phyloP scores from a whole-genome alignment of 2,113 vertebrate species.

The Leptocoma aspasia region DNA sequence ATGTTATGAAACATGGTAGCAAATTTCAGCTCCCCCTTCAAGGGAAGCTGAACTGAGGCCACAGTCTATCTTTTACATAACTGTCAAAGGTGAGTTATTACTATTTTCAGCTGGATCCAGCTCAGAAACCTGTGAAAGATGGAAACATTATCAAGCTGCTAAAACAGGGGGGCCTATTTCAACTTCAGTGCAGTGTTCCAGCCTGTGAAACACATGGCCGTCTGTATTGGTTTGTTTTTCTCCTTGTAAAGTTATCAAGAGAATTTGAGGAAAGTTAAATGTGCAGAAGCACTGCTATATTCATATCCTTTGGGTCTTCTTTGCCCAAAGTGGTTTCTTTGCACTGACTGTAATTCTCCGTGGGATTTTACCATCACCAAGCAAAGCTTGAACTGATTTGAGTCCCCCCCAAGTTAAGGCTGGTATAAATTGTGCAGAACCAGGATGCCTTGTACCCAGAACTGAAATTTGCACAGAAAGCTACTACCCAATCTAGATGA shows the following conservation, averaged over 20 bases:
- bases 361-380: background rate
- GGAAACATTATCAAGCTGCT: background rate
- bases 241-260: background rate
- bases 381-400: background rate
- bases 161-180: background rate
- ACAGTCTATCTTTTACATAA: background rate
- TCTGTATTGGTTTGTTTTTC: background rate
- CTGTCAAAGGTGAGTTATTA: background rate
- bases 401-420: rapidly evolving
- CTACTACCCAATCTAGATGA: background rate
- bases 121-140: background rate
- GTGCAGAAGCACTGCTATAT: background rate
- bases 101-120: background rate
- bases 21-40: background rate
- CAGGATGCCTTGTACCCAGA: background rate
- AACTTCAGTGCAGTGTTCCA: background rate
- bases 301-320: background rate
- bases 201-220: rapidly evolving
- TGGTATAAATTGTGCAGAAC: background rate
- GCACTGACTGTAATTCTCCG: background rate
- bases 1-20: background rate
- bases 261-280: background rate
- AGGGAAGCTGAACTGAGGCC: background rate
- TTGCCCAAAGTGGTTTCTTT: background rate
- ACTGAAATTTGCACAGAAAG: background rate